Conservation (phyloP, 2,888 invertebrate species). For the Drosophila algonquin region DNA sequence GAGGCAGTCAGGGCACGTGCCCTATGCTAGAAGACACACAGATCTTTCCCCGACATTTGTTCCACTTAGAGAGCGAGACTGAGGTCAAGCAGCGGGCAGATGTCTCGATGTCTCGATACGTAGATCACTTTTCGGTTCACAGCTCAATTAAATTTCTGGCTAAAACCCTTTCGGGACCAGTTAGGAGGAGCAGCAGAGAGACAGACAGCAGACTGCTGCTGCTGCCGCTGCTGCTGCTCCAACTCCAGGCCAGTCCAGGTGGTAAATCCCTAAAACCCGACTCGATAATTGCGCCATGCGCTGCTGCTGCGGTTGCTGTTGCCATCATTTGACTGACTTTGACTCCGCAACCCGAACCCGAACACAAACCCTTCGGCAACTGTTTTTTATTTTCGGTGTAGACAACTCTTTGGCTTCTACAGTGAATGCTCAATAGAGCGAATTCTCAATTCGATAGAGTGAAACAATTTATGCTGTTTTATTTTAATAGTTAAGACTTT, state of each 20-base stretch:
- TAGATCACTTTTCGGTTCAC: constrained; percentile 9
- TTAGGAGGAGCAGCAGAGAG: constrained; percentile 31
- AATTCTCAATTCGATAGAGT: background rate
- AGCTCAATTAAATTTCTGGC: constrained; percentile 38
- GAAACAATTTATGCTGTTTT: background rate
- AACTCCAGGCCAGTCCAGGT: constrained; percentile 63
- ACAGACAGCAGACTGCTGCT: constrained; percentile 39
- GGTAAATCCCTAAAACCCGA: constrained; percentile 75
- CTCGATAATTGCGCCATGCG: constrained; percentile 72
- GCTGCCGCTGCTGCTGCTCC: constrained; percentile 60
- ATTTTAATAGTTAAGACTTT: background rate
- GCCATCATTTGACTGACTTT: constrained; percentile 68
- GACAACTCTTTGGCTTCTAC: constrained; percentile 31
- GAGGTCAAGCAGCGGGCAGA: constrained; percentile 27
- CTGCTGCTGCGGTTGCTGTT: constrained; percentile 37
- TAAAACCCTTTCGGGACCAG: constrained; percentile 24
- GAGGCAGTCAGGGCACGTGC: constrained; percentile 58
- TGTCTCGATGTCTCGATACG: constrained; percentile 35
- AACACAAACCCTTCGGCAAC: constrained; percentile 69
- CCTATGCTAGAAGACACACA: constrained; percentile 19
- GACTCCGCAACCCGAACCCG: constrained; percentile 45
- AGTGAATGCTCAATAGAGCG: background rate
- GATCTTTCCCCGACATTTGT: constrained; percentile 22
- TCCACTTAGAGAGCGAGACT: constrained; percentile 28
- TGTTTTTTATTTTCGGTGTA: constrained; percentile 50